These are phyloP conservation scores for Chrysodeixis includens DNA, from an alignment of 2,888 invertebrate genomes.

Conservation along the genomic window DNA sequence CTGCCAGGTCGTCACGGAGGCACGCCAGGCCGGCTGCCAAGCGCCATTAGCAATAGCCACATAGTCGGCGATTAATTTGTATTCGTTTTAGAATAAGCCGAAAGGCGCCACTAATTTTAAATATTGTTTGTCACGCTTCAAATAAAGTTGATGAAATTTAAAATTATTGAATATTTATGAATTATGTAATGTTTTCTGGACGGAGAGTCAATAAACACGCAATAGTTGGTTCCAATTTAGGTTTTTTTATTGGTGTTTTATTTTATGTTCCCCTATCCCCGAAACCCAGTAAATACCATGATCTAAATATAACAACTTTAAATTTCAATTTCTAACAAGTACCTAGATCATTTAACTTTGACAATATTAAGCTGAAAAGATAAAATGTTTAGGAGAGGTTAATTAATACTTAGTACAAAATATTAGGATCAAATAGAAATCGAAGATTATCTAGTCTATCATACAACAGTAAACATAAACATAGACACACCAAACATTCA, in stretches of 20 bases:
- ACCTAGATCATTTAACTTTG: not conserved
- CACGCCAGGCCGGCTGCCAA: conserved; percentile 69
- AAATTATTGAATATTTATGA: conserved; percentile 77
- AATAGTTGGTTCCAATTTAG: conserved; percentile 89
- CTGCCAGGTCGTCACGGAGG: conserved; percentile 62
- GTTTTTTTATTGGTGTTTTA: conserved; percentile 62
- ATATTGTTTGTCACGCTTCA: conserved; percentile 84
- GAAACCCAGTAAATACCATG: not conserved
- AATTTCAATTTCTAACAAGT: not conserved
- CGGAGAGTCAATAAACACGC: conserved; percentile 89
- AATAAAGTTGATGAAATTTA: conserved; percentile 81
- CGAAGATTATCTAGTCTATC: too few species aligned
- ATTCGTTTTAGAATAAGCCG: conserved; percentile 89
- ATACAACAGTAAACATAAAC: too few species aligned
- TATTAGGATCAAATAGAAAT: too few species aligned
- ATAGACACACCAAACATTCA: too few species aligned
- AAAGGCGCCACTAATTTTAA: conserved; percentile 80
- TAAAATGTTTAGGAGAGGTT: not conserved
- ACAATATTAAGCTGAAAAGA: not conserved
- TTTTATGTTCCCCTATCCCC: conserved; percentile 28
- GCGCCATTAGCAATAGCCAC: conserved; percentile 88
- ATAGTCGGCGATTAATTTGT: conserved; percentile 86
- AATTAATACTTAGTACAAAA: too few species aligned
- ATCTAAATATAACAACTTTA: not conserved
- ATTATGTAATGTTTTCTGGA: conserved; percentile 85